Evolutionary conservation across 2,797 vertebrate genomes (phyloP).

Genomic region (Potorous gilbertii): DNA sequence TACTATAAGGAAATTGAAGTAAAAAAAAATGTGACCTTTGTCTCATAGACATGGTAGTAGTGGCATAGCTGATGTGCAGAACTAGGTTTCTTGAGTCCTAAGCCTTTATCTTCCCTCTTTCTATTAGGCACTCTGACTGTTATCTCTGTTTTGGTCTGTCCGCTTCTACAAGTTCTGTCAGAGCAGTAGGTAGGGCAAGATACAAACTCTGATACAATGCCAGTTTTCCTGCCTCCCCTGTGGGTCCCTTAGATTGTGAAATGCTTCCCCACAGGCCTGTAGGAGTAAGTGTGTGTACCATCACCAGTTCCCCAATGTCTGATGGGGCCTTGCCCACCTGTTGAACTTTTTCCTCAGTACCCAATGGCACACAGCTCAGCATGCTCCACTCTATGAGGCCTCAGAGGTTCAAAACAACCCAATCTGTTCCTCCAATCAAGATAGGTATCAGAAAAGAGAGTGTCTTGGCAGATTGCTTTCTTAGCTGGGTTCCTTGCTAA

Average conservation of each 20-base stretch:
- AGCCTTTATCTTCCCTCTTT: not conserved
- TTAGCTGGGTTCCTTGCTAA: constrained; percentile 57
- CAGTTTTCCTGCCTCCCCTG: not conserved
- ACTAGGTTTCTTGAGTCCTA: not conserved
- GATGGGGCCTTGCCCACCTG: not conserved
- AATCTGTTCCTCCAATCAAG: not conserved
- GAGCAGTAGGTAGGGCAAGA: not conserved
- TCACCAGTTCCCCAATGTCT: not conserved
- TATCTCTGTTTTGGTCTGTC: not conserved
- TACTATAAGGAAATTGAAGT: not conserved
- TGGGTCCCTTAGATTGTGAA: not conserved
- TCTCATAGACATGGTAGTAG: not conserved
- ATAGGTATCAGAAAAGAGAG: not conserved
- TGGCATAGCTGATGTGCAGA: not conserved
- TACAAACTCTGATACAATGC: not conserved
- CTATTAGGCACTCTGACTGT: not conserved
- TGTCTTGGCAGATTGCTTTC: constrained; percentile 57
- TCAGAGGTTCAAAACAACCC: not conserved
- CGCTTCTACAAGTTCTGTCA: not conserved
- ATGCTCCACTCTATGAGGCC: not conserved
- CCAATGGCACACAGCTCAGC: not conserved
- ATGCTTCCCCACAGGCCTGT: not conserved
- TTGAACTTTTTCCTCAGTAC: not conserved
- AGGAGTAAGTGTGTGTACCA: not conserved
- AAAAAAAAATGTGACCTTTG: not conserved